Evolutionary conservation across 2,797 vertebrate species (phyloP).

Genomic region (Bradypodion ventrale): DNA sequence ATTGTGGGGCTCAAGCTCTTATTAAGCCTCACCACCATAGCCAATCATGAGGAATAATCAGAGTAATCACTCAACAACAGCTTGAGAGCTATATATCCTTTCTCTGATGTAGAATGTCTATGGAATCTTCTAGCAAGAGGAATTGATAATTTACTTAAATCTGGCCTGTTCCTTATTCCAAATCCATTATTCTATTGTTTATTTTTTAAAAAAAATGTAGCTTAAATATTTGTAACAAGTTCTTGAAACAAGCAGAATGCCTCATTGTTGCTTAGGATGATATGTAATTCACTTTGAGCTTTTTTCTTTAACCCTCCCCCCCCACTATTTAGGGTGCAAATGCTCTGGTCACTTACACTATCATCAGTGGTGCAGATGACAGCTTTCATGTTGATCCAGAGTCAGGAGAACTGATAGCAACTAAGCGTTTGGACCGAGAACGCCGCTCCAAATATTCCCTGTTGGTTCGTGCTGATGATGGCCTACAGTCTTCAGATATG

Average conservation of each 20-base stretch:
- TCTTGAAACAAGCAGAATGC: neutral
- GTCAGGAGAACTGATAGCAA: conserved; percentile 93
- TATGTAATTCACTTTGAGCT: neutral
- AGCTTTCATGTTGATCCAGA: conserved; percentile 95
- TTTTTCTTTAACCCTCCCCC: too few species aligned
- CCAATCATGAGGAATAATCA: neutral
- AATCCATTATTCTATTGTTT: neutral
- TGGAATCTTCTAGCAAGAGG: neutral
- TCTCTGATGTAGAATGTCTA: neutral
- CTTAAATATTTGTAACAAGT: neutral
- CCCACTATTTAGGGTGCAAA: conserved; percentile 88
- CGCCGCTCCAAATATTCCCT: conserved; percentile 93
- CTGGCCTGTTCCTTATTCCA: conserved; percentile 20
- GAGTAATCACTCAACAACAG: neutral
- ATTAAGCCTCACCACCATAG: neutral
- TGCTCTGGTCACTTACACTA: conserved; percentile 94
- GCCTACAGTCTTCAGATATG: conserved; percentile 94
- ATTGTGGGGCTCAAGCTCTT: neutral
- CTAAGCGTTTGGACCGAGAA: conserved; percentile 90
- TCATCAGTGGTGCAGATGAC: conserved; percentile 95
- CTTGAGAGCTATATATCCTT: neutral
- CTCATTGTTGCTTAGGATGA: conserved; percentile 46
- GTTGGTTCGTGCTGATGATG: conserved; percentile 92
- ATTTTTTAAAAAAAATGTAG: neutral
- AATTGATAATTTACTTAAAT: neutral